These are phyloP conservation scores for Mesoclemmys tuberculata DNA, from an alignment of 2,113 vertebrate species.

Conservation along the genomic window DNA sequence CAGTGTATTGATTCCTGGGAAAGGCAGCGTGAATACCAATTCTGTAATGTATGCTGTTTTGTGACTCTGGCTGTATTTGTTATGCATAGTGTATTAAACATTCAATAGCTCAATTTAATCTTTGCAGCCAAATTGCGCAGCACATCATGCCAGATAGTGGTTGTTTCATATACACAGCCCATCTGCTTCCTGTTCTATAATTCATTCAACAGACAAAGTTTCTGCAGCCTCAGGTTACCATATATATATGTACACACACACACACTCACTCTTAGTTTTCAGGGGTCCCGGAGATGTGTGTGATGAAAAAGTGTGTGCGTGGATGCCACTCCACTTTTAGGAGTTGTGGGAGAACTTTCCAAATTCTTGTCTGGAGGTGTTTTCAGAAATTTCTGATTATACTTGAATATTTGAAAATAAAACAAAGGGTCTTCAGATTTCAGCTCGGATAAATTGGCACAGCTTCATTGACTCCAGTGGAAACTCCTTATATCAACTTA, in stretches of 20 bases:
- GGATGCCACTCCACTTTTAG: slow-evolving; percentile 15
- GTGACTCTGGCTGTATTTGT: slow-evolving; percentile 86
- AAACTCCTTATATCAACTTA: not conserved
- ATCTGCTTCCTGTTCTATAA: slow-evolving; percentile 88
- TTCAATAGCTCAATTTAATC: slow-evolving; percentile 89
- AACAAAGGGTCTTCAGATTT: not conserved
- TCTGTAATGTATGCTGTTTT: slow-evolving; percentile 87
- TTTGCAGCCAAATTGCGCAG: slow-evolving; percentile 85
- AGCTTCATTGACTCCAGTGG: not conserved
- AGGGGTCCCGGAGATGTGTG: slow-evolving; percentile 3
- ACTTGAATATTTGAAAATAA: not conserved
- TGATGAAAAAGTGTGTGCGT: not conserved
- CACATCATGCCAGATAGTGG: slow-evolving; percentile 85
- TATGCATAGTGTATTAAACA: slow-evolving; percentile 91
- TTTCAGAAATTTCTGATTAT: not conserved
- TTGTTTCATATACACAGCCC: slow-evolving; percentile 86
- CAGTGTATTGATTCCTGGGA: slow-evolving; percentile 87
- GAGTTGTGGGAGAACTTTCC: slow-evolving; percentile 26
- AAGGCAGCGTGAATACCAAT: slow-evolving; percentile 86
- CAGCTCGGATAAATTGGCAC: not conserved
- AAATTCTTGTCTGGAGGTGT: not conserved
- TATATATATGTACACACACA: not conserved
- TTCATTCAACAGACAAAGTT: slow-evolving; percentile 84
- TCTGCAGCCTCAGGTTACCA: slow-evolving; percentile 76
- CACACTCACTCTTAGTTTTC: slow-evolving; percentile 24